phyloP scores from a whole-genome alignment of 2,888 invertebrate genomes.

The Tetrapedia diversipes region DNA sequence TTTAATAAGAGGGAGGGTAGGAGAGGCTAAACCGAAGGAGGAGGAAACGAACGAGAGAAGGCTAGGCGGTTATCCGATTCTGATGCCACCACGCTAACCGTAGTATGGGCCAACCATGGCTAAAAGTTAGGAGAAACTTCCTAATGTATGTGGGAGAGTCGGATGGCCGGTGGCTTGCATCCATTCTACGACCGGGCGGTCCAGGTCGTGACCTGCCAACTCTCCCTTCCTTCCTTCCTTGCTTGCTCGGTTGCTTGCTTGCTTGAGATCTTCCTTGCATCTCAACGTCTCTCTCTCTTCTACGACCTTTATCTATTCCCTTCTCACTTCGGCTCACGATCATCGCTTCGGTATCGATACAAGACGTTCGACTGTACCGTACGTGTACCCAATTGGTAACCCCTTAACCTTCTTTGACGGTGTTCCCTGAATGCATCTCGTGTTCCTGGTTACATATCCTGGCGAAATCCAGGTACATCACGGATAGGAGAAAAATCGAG shows the following conservation, averaged over 20 bases:
- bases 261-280: conserved; percentile 46
- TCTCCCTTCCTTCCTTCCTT: conserved; percentile 43
- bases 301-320: conserved; percentile 43
- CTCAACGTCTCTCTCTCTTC: conserved; percentile 55
- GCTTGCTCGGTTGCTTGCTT: conserved; percentile 42
- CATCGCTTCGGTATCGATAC: conserved; percentile 22
- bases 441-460: background rate
- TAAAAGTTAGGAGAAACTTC: conserved; percentile 78
- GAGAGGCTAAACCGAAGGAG: conserved; percentile 28
- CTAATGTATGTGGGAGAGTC: conserved; percentile 79
- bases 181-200: conserved; percentile 74
- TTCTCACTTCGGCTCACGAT: conserved; percentile 29
- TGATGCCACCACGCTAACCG: conserved; percentile 55
- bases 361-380: conserved; percentile 34
- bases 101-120: conserved; percentile 61
- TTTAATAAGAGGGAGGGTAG: conserved; percentile 39
- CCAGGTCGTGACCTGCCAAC: conserved; percentile 76
- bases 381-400: conserved; percentile 43
- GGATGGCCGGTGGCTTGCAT: conserved; percentile 74
- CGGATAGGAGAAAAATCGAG: background rate
- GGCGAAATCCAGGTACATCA: background rate
- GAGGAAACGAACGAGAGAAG: conserved; percentile 47
- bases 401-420: conserved; percentile 42
- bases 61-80: conserved; percentile 70
- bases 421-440: background rate